Conservation (phyloP, 2,888 invertebrate species). For the Hypselothyrea guttata region DNA sequence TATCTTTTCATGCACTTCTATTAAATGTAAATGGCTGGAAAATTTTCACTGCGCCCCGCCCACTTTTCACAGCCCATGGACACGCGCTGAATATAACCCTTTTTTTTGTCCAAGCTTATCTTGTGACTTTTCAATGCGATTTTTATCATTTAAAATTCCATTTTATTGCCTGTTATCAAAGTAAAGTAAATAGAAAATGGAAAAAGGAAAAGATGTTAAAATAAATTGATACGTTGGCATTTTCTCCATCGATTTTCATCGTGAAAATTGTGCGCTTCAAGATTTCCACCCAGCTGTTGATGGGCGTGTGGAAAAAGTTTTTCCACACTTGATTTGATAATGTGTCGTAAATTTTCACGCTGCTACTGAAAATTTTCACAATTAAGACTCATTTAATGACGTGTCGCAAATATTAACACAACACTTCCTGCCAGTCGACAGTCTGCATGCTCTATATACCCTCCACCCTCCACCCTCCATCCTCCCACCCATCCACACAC, state of each 20-base stretch:
- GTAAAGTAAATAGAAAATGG: conserved; percentile 36
- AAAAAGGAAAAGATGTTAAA: conserved; percentile 51
- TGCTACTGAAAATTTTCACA: conserved; percentile 62
- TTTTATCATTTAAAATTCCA: conserved; percentile 72
- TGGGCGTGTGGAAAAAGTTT: conserved; percentile 25
- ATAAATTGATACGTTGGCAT: conserved; percentile 63
- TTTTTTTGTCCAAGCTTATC: conserved; percentile 52
- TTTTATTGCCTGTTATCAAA: conserved; percentile 64
- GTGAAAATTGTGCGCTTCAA: conserved; percentile 10
- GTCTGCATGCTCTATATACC: not conserved
- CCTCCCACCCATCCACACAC: conserved; percentile 2
- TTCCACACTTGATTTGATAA: conserved; percentile 69
- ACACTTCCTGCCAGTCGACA: conserved; percentile 46
- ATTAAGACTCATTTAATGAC: conserved; percentile 73
- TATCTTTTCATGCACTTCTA: conserved; percentile 63
- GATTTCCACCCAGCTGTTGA: conserved; percentile 34
- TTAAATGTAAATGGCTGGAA: conserved; percentile 73
- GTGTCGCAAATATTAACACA: conserved; percentile 69
- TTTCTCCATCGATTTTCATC: conserved; percentile 44
- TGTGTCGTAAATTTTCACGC: conserved; percentile 62
- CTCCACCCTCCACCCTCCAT: not conserved
- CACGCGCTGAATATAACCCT: conserved; percentile 56
- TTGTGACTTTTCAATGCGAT: conserved; percentile 64
- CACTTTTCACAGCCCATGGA: conserved; percentile 27
- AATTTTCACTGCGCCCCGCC: conserved; percentile 54